phyloP scores from a whole-genome alignment of 2,113 vertebrate species.

The Dunckerocampus dactyliophorus region DNA sequence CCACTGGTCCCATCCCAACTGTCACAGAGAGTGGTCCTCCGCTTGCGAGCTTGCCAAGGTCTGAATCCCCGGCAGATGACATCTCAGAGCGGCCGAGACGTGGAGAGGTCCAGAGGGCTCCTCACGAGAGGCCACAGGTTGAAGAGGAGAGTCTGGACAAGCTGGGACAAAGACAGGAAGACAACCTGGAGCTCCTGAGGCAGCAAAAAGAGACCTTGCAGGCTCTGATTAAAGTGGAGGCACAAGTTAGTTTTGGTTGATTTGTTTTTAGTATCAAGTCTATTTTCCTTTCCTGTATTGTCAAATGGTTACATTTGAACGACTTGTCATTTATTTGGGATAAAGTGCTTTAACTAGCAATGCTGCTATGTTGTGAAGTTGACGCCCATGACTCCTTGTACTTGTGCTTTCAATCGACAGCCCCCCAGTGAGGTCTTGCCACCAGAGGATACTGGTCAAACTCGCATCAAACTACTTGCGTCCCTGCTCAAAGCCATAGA shows the following conservation, averaged over 20 bases:
- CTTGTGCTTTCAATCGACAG: conserved; percentile 3
- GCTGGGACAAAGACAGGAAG: conserved; percentile 6
- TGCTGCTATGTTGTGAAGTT: background rate
- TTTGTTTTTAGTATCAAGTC: too few species aligned
- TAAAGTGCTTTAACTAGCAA: background rate
- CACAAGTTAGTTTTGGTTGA: conserved; percentile 60
- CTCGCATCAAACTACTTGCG: conserved; percentile 53
- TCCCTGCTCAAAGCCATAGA: conserved; percentile 58
- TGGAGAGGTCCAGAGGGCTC: background rate
- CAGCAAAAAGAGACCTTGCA: conserved; percentile 46
- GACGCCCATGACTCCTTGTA: background rate
- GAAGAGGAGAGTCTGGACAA: conserved; percentile 57
- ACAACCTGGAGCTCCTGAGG: conserved; percentile 43
- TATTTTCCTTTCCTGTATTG: too few species aligned
- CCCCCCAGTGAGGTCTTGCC: conserved; percentile 4
- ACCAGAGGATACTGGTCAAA: conserved; percentile 31
- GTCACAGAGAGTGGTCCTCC: background rate
- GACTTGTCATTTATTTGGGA: too few species aligned
- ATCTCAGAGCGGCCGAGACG: background rate
- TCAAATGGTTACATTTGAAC: too few species aligned
- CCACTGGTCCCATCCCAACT: background rate
- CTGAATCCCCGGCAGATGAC: background rate
- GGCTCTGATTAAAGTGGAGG: conserved; percentile 57
- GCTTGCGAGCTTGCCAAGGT: conserved; percentile 4
- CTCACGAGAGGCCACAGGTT: background rate